Evolutionary conservation across 2,888 invertebrate genomes (phyloP).

Genomic region (Carabus problematicus): DNA sequence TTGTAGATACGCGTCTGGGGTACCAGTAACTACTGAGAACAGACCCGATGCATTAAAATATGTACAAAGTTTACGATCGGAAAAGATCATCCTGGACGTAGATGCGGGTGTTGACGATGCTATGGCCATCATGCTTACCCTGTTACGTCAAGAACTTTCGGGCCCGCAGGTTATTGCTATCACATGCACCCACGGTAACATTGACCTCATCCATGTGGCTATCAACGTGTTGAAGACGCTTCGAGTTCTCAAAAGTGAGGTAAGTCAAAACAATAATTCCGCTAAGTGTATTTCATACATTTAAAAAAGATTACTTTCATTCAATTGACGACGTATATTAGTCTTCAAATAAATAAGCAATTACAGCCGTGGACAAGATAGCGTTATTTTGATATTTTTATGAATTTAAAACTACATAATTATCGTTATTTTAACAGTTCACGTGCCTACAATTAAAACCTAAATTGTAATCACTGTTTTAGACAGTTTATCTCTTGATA

Average conservation of each 20-base stretch:
- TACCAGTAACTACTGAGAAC: not conserved
- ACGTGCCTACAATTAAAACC: not conserved
- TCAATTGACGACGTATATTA: too few species aligned
- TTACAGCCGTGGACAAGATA: too few species aligned
- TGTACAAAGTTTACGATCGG: too few species aligned
- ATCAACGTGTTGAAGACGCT: slow-evolving; percentile 62
- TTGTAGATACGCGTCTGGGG: slow-evolving; percentile 1
- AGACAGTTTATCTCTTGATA: not conserved
- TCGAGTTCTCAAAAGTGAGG: slow-evolving; percentile 54
- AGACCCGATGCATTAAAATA: too few species aligned
- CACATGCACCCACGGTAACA: slow-evolving; percentile 65
- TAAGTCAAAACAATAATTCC: slow-evolving; percentile 50
- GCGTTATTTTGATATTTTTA: too few species aligned
- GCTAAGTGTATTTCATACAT: not conserved
- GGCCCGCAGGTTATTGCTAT: slow-evolving; percentile 61
- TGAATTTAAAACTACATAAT: not conserved
- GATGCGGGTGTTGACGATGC: slow-evolving; percentile 63
- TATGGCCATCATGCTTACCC: slow-evolving; percentile 57
- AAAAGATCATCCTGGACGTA: slow-evolving; percentile 58
- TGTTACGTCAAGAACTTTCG: slow-evolving; percentile 48
- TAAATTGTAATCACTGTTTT: slow-evolving; percentile 7
- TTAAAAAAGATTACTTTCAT: too few species aligned
- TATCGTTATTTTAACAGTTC: not conserved
- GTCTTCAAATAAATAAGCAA: not conserved
- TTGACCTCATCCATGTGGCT: slow-evolving; percentile 59